These are phyloP conservation scores for Myiozetetes cayanensis DNA, from an alignment of 2,113 vertebrate species.

Conservation along the genomic window DNA sequence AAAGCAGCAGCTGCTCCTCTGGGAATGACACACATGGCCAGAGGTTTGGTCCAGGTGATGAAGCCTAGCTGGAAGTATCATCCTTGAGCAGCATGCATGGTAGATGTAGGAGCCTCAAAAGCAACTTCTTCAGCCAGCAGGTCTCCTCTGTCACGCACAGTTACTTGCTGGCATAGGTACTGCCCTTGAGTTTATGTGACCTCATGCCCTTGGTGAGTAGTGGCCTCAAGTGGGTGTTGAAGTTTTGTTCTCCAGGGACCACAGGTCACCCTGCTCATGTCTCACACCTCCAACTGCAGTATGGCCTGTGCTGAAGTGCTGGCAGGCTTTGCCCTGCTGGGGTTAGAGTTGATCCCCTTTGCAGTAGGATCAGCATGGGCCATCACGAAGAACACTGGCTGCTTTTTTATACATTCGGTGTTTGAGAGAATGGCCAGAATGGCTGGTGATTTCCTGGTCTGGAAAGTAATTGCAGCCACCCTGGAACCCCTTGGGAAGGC, in stretches of 20 bases:
- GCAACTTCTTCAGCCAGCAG: not conserved
- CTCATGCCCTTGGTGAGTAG: not conserved
- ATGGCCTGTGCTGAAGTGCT: not conserved
- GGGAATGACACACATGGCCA: not conserved
- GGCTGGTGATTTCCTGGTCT: not conserved
- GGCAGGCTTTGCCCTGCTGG: not conserved
- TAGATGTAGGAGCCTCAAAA: not conserved
- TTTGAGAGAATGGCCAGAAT: not conserved
- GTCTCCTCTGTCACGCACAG: not conserved
- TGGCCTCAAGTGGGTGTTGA: slow-evolving; percentile 7
- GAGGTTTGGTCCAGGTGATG: not conserved
- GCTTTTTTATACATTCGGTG: not conserved
- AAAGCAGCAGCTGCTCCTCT: not conserved
- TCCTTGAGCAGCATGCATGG: not conserved
- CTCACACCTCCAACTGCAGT: not conserved
- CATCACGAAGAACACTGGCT: not conserved
- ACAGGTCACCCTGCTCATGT: rapidly evolving
- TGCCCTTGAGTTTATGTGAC: not conserved
- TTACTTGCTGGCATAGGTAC: not conserved
- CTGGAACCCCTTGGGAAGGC: not conserved
- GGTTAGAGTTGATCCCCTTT: not conserved
- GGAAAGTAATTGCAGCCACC: not conserved
- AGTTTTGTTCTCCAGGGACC: not conserved
- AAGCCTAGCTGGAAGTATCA: not conserved
- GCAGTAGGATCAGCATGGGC: not conserved